Base-by-base conservation (phyloP, 2,797 vertebrate species). In the Okamejei kenojei region DNA sequence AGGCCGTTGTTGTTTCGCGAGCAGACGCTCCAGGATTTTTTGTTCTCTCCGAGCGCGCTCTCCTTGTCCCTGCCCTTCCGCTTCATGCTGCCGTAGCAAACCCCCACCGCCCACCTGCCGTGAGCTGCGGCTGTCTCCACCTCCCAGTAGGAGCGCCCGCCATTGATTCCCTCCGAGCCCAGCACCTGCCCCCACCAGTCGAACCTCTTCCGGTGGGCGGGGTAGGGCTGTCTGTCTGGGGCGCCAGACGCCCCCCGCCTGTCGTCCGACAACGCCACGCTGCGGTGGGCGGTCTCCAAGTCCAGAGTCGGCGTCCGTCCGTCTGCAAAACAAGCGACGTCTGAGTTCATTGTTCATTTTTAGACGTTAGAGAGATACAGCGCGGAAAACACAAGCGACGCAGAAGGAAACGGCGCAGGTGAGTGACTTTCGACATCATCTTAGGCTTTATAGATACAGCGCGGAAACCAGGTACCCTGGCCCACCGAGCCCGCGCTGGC, bases 131-230 rank as follows among this genome's bases (percentile, higher is more conserved):
- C 94, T 93, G 99, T 95, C 0, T 95, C 95, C 94, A 99, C 96
- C 95, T 99, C 98, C 98, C 99, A 99, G 96, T 99, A 99, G 95
- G 98, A 98, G 80, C 94, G 97, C 21, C 98, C 98, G 0, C 92
- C 91, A 45, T 61, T 95, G 90, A 97, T 98, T 94, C 96, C 96
- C 95, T 99, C 96, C 0, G 93, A 94, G 93, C 98, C 99, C 93
- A 97, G 96, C 94, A 98, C 98, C 96, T 99, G 99, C 98, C 98
- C 99, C 78, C 97, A 97, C 95, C 97, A 95, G 94, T 98, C 94
- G 0, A 99, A 99, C 93, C 97, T 96, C 0, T 71, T 35, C 0
- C 96, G 94, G 93, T 54, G 76, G 78, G 81, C 0, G 26, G 1
- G 0, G 79, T 81, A 1, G 80, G 74, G 38, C 19, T 91, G 90